Base-by-base conservation (phyloP, 2,888 invertebrate genomes). In the Cephalotes varians region DNA sequence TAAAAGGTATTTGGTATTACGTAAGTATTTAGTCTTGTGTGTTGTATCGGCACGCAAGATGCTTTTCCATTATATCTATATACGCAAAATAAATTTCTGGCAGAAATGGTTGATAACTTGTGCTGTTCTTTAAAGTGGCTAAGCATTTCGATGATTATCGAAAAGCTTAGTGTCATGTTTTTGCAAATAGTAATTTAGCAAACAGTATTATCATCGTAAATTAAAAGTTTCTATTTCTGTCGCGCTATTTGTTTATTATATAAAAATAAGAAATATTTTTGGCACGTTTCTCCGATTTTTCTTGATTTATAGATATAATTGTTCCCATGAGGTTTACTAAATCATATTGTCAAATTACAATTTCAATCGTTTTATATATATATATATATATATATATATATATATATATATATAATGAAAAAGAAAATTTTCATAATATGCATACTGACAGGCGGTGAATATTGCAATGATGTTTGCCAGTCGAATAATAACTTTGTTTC, bases 1-100 rank as follows among this genome's bases (percentile, higher is more conserved):
- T 69, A 86, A 80, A 89, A 86, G 64, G 37, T 87, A 54, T 84
- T 51, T 49, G n/a, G 47, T 73, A 64, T n/a, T 25, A 44, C 86
- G 95, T 95, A 95, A 95, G 96, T 95, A 95, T 95, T 91, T 91
- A 94, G 95, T 95, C 94, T 95, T 90, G 93, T 93, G 94, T 93
- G 95, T 95, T 95, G 95, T 96, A 96, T 96, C 95, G 95, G 95
- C 95, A 94, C 95, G 93, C 87, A 92, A 94, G 95, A 93, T 92
- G 91, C 84, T 86, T 83, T 91, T 86, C 40, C 31, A 37, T 85
- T 88, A 87, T 77, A 60, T 69, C 76, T 77, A 81, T 73, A 80
- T 79, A 56, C 15, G 28, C 21, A 73, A 1, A 34, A 56, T 28
- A 47, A 69, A 77, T 56, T 54, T 56, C 1, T 47, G 67, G 71